phyloP scores from a whole-genome alignment of 2,888 invertebrate species.

The Mantis religiosa region DNA sequence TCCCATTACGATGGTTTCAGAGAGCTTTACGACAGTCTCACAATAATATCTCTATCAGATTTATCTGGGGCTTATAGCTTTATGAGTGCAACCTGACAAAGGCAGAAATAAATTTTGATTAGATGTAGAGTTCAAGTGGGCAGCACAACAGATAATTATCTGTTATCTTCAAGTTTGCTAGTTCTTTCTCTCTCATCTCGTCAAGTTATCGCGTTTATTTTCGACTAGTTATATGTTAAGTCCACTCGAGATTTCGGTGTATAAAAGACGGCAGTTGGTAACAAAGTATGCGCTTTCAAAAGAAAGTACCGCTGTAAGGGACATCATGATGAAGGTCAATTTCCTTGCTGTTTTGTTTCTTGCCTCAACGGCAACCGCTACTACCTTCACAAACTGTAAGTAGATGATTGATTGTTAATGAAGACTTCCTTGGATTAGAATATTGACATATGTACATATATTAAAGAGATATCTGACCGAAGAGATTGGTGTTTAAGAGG shows the following conservation, averaged over 20 bases:
- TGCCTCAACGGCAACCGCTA: background rate
- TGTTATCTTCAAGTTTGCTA: background rate
- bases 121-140: too few relatives aligned
- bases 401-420: background rate
- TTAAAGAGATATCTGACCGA: too few relatives aligned
- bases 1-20: too few relatives aligned
- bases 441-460: too few relatives aligned
- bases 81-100: too few relatives aligned
- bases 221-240: background rate
- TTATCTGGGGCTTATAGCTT: too few relatives aligned
- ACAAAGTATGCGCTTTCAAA: background rate
- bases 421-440: too few relatives aligned
- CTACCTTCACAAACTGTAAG: background rate
- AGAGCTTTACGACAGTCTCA: too few relatives aligned
- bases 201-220: background rate
- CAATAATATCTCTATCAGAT: too few relatives aligned
- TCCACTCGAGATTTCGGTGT: background rate
- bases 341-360: background rate
- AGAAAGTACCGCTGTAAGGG: background rate
- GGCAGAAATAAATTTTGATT: too few relatives aligned
- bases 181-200: background rate
- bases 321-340: background rate
- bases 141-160: too few relatives aligned
- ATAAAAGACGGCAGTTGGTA: background rate
- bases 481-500: too few relatives aligned